Evolutionary conservation across 2,113 vertebrate genomes (phyloP).

Genomic region (Caretta caretta): DNA sequence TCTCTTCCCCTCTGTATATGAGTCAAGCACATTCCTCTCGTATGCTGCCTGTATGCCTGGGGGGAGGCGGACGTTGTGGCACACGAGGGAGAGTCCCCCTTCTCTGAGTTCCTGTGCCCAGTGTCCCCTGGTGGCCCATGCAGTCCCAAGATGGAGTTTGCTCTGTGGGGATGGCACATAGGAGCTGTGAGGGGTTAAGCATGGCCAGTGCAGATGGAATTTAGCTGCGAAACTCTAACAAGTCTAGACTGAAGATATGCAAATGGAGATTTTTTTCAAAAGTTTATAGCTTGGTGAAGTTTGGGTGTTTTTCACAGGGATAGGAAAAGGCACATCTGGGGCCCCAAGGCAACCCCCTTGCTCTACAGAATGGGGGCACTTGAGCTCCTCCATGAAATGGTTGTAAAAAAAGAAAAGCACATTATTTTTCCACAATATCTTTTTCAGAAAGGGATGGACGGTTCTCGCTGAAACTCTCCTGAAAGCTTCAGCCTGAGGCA

Average conservation of each 20-base stretch:
- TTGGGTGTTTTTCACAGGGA: background rate
- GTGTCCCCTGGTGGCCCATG: too few species aligned
- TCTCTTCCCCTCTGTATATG: background rate
- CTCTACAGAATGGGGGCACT: background rate
- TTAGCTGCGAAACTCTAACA: background rate
- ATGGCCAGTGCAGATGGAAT: background rate
- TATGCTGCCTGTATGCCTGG: background rate
- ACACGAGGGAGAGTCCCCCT: background rate
- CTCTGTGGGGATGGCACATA: background rate
- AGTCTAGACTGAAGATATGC: background rate
- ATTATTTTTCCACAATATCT: background rate
- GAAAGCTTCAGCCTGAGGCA: background rate
- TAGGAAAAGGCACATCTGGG: too few species aligned
- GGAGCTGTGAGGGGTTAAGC: background rate
- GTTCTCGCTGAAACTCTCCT: background rate
- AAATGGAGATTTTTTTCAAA: background rate
- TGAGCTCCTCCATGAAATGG: background rate
- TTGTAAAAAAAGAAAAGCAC: background rate
- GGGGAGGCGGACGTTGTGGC: background rate
- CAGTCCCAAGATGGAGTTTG: background rate
- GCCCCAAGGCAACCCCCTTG: too few species aligned
- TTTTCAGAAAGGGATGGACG: background rate
- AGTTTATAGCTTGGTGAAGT: background rate
- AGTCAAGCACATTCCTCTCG: background rate
- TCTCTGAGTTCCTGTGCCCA: background rate